These are phyloP conservation scores for Eupleurogrammus muticus DNA, from an alignment of 2,797 vertebrate species.

Conservation along the genomic window DNA sequence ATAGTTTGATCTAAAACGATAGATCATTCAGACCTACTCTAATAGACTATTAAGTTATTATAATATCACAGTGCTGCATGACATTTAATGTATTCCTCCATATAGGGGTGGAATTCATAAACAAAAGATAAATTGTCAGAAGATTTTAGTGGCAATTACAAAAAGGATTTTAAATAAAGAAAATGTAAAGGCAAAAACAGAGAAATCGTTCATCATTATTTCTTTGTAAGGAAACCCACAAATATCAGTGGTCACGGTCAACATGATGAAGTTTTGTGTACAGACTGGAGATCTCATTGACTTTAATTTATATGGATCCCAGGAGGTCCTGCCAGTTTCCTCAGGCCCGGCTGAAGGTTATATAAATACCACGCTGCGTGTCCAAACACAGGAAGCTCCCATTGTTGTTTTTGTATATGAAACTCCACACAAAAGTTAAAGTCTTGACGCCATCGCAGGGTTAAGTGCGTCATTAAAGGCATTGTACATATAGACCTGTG, in stretches of 20 bases:
- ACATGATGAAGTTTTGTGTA: not conserved
- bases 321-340: not conserved
- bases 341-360: not conserved
- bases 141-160: not conserved
- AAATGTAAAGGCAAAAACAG: not conserved
- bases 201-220: not conserved
- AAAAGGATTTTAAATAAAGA: not conserved
- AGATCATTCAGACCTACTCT: too few species aligned
- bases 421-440: too few species aligned
- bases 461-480: too few species aligned
- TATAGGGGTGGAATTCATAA: not conserved
- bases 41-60: too few species aligned
- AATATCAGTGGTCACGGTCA: not conserved
- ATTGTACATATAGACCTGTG: too few species aligned
- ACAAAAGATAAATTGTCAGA: not conserved
- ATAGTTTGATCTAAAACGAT: too few species aligned
- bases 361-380: not conserved
- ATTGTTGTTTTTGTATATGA: conserved; percentile 1
- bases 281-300: not conserved
- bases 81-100: not conserved
- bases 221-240: not conserved
- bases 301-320: not conserved
- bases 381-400: not conserved
- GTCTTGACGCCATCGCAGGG: too few species aligned
- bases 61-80: not conserved